Evolutionary conservation across 2,888 invertebrate species (phyloP).

Genomic region (Eristalis tenax): DNA sequence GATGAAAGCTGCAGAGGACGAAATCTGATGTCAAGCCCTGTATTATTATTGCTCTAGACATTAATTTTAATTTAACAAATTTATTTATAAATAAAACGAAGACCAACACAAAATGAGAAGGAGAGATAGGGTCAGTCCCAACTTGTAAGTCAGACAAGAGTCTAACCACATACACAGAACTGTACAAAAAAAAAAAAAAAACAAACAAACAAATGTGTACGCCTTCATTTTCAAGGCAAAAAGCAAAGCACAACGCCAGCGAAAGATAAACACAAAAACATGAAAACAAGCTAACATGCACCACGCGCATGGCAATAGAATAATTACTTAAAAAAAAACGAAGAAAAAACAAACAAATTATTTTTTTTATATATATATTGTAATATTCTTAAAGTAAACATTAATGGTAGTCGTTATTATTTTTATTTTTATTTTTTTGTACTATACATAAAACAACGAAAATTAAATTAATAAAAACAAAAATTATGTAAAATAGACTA

Average conservation of each 20-base stretch:
- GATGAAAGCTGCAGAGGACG: not conserved
- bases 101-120: constrained; percentile 9
- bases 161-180: not conserved
- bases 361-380: constrained; percentile 40
- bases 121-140: constrained; percentile 20
- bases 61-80: constrained; percentile 41
- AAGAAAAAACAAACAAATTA: not conserved
- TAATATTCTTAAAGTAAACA: constrained; percentile 62
- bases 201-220: constrained; percentile 76
- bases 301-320: constrained; percentile 37
- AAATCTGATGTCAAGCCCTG: not conserved
- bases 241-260: constrained; percentile 32
- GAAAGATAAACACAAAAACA: constrained; percentile 21
- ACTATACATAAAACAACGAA: constrained; percentile 59
- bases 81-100: constrained; percentile 36
- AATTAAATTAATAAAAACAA: constrained; percentile 56
- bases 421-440: constrained; percentile 63
- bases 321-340: not conserved
- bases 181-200: constrained; percentile 75
- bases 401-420: constrained; percentile 68
- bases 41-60: not conserved
- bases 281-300: constrained; percentile 36
- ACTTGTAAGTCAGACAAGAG: constrained; percentile 69
- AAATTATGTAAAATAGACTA: constrained; percentile 42
- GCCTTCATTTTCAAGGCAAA: constrained; percentile 74